Evolutionary conservation across 2,113 vertebrate species (phyloP), one percentile per base, ranked within the genome.

Genomic region (Copsychus sechellarum): DNA sequence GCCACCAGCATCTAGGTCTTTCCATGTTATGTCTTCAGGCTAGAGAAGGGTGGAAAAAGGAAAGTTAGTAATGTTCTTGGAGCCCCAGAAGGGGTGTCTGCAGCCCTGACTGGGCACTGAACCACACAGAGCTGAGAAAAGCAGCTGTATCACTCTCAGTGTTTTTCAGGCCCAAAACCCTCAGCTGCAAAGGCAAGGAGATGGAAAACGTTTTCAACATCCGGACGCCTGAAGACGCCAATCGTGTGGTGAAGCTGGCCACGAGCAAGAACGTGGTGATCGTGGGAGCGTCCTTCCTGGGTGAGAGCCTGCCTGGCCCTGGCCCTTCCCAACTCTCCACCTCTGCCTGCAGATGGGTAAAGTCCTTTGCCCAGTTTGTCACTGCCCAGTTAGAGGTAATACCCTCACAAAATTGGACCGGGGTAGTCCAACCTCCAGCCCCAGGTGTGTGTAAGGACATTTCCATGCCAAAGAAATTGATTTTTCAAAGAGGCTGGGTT

Each of bases 101-200:
- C 34, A 29, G 48, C 58, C 62, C 76, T 4, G 0, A 8, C 22
- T 33, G 64, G 25, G 17, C 12, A 31, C 48, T 62, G 71, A 74
- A 83, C 40, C 36, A 24, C 40, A 8, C 0, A 2, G 31, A 13
- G 6, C 36, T 56, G 31, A 26, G 38, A n/a, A 78, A 69, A 86
- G 50, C 64, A 19, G 54, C 65, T 70, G 11, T 48, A 14, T 73
- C 9, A 7, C 31, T 14, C 40, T 93, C 36, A 11, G 4, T 38
- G 31, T 48, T 72, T 92, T 80, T 92, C 97, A 99, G 99, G 93
- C 99, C 99, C 23, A 99, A 98, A 98, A 97, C 98, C 48, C 98
- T 99, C 92, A 99, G 95, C 97, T 99, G 99, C 97, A 99, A 99
- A 97, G 99, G 99, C 66, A 99, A 98, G 94, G 99, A 99, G 10